Conservation (phyloP, 2,113 vertebrate genomes). For the Isichthys henryi region DNA sequence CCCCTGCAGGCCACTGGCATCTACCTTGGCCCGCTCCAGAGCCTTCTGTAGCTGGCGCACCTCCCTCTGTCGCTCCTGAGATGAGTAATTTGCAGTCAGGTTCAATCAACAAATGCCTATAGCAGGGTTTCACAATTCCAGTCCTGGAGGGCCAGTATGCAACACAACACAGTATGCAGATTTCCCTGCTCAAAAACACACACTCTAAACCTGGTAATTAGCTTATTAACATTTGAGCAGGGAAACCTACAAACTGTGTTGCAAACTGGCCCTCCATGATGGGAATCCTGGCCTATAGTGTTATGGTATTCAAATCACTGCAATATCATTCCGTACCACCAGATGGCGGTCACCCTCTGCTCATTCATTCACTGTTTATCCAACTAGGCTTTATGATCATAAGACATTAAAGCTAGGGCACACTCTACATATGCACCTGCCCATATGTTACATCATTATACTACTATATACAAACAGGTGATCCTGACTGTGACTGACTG, state of each 20-base stretch:
- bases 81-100: background rate
- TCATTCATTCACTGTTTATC: background rate
- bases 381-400: background rate
- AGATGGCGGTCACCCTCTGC: background rate
- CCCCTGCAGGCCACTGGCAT: slow-evolving; percentile 34
- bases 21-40: slow-evolving; percentile 39
- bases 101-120: background rate
- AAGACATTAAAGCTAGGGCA: background rate
- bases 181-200: background rate
- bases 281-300: background rate
- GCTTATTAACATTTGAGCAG: background rate
- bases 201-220: background rate
- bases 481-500: background rate
- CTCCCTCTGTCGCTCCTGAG: slow-evolving; percentile 44
- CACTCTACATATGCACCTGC: background rate
- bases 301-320: background rate
- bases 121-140: background rate
- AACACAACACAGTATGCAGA: background rate
- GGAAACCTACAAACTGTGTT: background rate
- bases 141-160: background rate
- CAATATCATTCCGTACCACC: background rate
- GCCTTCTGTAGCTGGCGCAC: slow-evolving; percentile 25
- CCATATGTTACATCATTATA: background rate
- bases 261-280: background rate
- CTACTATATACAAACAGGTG: background rate